Evolutionary conservation across 2,113 vertebrate species (phyloP).

Genomic region (Oreochromis tanganicae): DNA sequence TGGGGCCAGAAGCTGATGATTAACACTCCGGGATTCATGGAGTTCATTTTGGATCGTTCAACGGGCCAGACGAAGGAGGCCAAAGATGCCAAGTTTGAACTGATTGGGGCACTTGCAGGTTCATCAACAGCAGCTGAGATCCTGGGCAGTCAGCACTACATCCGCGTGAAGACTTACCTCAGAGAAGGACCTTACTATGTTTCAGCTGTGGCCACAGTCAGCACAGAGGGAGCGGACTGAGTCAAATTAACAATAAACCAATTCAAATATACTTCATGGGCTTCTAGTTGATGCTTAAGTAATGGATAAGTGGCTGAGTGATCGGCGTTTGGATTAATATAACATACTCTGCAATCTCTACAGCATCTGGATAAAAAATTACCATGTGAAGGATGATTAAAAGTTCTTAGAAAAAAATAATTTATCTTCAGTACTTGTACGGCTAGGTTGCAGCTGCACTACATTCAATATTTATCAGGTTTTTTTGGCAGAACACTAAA

Average conservation of each 20-base stretch:
- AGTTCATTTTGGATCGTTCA: slow-evolving; percentile 89
- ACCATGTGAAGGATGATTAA: not conserved
- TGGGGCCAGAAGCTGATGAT: slow-evolving; percentile 95
- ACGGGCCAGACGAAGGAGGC: slow-evolving; percentile 85
- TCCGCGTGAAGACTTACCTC: slow-evolving; percentile 85
- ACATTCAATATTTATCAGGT: not conserved
- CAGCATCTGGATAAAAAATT: not conserved
- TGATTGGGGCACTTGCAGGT: slow-evolving; percentile 84
- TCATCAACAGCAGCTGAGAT: slow-evolving; percentile 79
- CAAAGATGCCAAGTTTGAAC: slow-evolving; percentile 91
- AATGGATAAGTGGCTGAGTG: not conserved
- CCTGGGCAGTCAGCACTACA: slow-evolving; percentile 85
- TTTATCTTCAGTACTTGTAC: not conserved
- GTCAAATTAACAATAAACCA: not conserved
- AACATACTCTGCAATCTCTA: not conserved
- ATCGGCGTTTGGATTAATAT: not conserved
- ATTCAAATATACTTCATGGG: not conserved
- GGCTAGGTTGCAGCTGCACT: not conserved
- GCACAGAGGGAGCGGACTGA: slow-evolving; percentile 89
- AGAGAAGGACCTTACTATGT: slow-evolving; percentile 90
- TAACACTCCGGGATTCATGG: slow-evolving; percentile 86
- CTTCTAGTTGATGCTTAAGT: not conserved
- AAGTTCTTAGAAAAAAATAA: not conserved
- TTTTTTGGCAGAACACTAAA: not conserved
- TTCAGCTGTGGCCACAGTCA: slow-evolving; percentile 79